phyloP scores from a whole-genome alignment of 2,888 invertebrate species.

The Hydriomena furcata region DNA sequence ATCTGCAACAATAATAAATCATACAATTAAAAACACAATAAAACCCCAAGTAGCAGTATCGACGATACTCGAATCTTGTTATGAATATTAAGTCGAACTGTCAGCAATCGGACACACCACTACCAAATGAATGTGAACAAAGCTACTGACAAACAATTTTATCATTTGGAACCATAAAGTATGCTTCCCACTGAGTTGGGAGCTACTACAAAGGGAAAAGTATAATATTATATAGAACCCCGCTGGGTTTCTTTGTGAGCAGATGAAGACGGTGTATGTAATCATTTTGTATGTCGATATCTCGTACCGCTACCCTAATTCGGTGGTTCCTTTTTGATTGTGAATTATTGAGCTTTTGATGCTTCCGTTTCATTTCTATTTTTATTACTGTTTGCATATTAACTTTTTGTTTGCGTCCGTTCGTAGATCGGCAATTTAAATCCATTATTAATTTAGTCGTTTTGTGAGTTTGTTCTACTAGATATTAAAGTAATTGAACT shows the following conservation, averaged over 20 bases:
- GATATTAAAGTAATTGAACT: too few species aligned
- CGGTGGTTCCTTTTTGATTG: conserved; percentile 76
- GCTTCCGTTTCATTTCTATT: conserved; percentile 73
- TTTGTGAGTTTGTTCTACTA: too few species aligned
- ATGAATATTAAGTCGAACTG: conserved; percentile 55
- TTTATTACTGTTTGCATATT: conserved; percentile 69
- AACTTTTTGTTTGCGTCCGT: conserved; percentile 43
- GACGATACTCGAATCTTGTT: conserved; percentile 66
- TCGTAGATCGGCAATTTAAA: conserved; percentile 2
- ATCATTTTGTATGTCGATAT: conserved; percentile 79
- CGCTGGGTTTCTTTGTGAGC: conserved; percentile 79
- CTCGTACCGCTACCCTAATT: conserved; percentile 77
- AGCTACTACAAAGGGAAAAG: conserved; percentile 79
- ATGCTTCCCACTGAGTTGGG: conserved; percentile 76
- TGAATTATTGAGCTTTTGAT: conserved; percentile 76
- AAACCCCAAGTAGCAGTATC: conserved; percentile 29
- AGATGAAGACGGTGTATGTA: conserved; percentile 78
- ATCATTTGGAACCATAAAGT: conserved; percentile 83
- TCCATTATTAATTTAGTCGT: not conserved
- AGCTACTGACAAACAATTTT: conserved; percentile 80
- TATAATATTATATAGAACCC: conserved; percentile 81
- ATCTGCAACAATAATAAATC: conserved; percentile 85
- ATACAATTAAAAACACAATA: conserved; percentile 41
- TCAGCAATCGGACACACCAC: conserved; percentile 68
- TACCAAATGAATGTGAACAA: conserved; percentile 62